A percentile compares a stretch with the other conserved stretches of the same genome.
phyloP scores from a whole-genome alignment of 2,797 vertebrate species.

The Gastrophryne carolinensis region DNA sequence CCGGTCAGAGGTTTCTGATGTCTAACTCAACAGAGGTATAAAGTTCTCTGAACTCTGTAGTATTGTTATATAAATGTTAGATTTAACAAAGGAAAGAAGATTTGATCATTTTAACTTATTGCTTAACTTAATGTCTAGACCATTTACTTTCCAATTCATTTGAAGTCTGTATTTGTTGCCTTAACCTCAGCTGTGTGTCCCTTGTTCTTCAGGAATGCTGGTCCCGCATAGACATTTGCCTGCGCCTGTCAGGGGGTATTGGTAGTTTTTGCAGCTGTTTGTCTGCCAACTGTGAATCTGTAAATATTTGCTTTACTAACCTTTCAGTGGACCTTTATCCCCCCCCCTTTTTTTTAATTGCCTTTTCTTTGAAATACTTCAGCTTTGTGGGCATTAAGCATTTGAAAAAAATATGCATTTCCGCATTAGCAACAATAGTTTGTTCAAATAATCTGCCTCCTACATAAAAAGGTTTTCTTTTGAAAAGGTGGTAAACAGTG shows the following conservation, averaged over 20 bases:
- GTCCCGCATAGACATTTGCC: no score
- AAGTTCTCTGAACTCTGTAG: no score
- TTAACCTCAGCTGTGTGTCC: not conserved
- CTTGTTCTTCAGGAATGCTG: not conserved
- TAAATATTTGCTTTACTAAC: constrained; percentile 33
- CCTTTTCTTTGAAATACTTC: not conserved
- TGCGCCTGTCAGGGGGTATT: no score
- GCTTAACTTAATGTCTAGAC: no score
- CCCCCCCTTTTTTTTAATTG: not conserved
- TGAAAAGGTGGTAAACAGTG: not conserved
- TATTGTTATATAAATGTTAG: no score
- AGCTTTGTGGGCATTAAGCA: no score
- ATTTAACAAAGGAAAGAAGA: no score
- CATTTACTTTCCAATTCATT: not conserved
- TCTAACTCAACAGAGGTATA: no score
- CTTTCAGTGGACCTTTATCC: not conserved
- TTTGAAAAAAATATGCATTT: not conserved
- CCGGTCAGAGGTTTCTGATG: no score
- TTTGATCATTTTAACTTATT: no score
- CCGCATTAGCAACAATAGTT: not conserved
- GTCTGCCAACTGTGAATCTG: constrained; percentile 4
- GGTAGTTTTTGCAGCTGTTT: constrained; percentile 42
- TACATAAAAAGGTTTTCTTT: not conserved
- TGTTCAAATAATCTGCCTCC: not conserved
- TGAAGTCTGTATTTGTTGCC: not conserved